These are phyloP conservation scores for Eospalax fontanierii DNA, from an alignment of 2,797 vertebrate genomes.

Conservation along the genomic window DNA sequence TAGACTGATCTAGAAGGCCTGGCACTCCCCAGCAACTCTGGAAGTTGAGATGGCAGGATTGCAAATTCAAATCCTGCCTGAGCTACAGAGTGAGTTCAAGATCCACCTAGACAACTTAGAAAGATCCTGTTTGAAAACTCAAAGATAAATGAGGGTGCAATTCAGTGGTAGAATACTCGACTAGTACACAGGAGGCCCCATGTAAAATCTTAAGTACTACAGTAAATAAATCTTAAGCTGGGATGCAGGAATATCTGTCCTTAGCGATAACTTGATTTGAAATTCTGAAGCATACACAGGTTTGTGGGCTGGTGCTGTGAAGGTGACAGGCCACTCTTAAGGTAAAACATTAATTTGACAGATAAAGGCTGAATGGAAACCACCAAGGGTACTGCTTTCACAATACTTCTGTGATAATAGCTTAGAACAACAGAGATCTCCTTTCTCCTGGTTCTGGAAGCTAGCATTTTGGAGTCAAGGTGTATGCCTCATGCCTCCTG, in stretches of 20 bases:
- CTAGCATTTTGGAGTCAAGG: not conserved
- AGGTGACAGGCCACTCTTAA: not conserved
- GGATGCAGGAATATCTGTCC: not conserved
- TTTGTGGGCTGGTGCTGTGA: not conserved
- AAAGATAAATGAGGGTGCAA: not conserved
- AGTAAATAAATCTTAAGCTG: not conserved
- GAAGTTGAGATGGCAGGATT: not conserved
- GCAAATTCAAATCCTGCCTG: not conserved
- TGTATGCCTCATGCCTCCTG: not conserved
- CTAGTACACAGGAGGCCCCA: not conserved
- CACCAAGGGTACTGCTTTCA: not conserved
- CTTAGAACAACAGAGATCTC: not conserved
- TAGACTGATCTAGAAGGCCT: not conserved
- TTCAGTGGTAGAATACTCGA: not conserved
- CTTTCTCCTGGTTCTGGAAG: not conserved
- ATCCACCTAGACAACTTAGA: not conserved
- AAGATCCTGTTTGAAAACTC: not conserved
- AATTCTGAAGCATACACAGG: not conserved
- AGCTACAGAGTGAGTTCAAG: not conserved
- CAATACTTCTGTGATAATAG: not conserved
- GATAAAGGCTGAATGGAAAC: not conserved
- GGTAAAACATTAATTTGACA: not conserved
- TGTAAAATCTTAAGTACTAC: not conserved
- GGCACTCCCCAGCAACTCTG: not conserved
- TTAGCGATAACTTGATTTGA: not conserved